A percentile compares a stretch with the other conserved stretches of the same genome.
These are phyloP conservation scores for Bemisia tabaci DNA, from an alignment of 1,140 invertebrate species.

Conservation along the genomic window DNA sequence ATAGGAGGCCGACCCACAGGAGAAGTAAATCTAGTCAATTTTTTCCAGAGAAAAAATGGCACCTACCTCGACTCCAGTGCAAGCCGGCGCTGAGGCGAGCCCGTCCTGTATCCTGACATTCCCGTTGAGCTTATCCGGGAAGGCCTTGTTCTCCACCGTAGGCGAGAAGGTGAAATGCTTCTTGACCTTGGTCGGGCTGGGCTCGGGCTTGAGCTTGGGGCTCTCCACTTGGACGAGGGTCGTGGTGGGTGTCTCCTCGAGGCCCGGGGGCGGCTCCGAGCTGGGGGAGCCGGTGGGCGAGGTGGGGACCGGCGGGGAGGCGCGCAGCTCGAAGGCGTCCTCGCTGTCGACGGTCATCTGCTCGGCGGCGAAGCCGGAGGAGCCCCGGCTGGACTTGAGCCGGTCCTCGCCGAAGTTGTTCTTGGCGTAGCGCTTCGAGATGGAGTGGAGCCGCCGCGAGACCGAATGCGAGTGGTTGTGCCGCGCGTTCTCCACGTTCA, in stretches of 20 bases:
- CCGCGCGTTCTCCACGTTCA: slow-evolving; percentile 8
- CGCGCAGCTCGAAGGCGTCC: slow-evolving; percentile 18
- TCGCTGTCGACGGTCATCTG: slow-evolving; percentile 27
- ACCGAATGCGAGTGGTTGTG: slow-evolving; percentile 12
- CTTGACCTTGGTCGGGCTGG: slow-evolving; percentile 11
- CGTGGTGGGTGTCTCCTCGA: not conserved
- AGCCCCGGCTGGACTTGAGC: slow-evolving; percentile 18
- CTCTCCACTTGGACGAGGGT: not conserved
- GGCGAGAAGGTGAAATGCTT: slow-evolving; percentile 16
- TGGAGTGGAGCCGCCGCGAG: slow-evolving; percentile 18
- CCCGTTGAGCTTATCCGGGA: slow-evolving; percentile 4
- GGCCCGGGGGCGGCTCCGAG: not conserved
- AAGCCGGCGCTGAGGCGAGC: not conserved
- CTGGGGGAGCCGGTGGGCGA: slow-evolving; percentile 14
- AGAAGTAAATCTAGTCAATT: too few species aligned
- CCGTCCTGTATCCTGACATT: not conserved
- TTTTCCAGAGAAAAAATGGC: not conserved
- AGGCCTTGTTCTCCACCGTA: slow-evolving; percentile 10
- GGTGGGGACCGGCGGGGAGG: slow-evolving; percentile 20
- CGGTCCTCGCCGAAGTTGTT: slow-evolving; percentile 24
- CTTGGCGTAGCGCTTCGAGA: slow-evolving; percentile 23
- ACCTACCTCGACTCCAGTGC: not conserved
- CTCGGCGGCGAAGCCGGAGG: slow-evolving; percentile 25
- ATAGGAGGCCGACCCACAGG: too few species aligned
- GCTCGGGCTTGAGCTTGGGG: not conserved